Conservation (phyloP, 1,140 invertebrate genomes). For the Bemisia tabaci region DNA sequence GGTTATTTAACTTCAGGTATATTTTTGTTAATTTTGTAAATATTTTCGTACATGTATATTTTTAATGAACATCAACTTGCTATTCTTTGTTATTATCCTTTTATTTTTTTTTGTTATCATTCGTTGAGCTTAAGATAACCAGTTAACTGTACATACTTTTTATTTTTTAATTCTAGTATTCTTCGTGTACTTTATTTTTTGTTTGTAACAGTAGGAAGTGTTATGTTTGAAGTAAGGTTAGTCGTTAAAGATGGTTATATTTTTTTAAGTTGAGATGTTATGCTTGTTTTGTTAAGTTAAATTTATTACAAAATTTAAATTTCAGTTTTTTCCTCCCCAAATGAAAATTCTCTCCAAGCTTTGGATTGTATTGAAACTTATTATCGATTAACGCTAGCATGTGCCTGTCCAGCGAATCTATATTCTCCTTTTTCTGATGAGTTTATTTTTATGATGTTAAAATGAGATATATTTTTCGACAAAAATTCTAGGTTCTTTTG, state of each 20-base stretch:
- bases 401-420: not conserved
- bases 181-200: not conserved
- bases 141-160: not conserved
- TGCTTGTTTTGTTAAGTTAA: not conserved
- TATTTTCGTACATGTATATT: slow-evolving; percentile 1
- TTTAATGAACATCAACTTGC: not conserved
- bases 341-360: not conserved
- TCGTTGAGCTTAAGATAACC: not conserved
- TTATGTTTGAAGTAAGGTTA: not conserved
- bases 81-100: not conserved
- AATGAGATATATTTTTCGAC: not conserved
- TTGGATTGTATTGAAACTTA: not conserved
- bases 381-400: not conserved
- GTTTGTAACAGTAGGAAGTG: not conserved
- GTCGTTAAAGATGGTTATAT: not conserved
- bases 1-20: not conserved
- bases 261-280: not conserved
- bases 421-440: not conserved
- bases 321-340: not conserved
- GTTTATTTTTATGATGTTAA: not conserved
- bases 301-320: not conserved
- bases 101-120: not conserved
- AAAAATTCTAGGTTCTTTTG: too few relatives aligned
- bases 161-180: not conserved
- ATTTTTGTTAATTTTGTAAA: not conserved